Conservation (phyloP, 2,797 vertebrate species). For the Lindbergichthys nudifrons region DNA sequence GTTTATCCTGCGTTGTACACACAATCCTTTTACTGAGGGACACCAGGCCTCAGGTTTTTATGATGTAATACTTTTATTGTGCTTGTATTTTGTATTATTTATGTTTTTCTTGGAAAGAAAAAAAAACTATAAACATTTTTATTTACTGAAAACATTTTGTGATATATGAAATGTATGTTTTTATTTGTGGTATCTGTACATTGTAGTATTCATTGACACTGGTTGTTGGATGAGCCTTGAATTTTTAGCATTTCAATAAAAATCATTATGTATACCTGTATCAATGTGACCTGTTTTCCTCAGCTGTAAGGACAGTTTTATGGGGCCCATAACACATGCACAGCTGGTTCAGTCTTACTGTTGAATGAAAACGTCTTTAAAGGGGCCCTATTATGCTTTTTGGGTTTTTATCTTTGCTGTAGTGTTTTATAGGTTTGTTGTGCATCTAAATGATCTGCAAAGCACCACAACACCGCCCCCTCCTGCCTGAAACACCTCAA, state of each 20-base stretch:
- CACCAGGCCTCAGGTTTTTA: conserved; percentile 39
- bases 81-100: conserved; percentile 74
- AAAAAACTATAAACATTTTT: conserved; percentile 53
- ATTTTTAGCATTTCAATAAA: conserved; percentile 75
- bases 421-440: no score
- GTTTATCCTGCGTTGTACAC: conserved; percentile 39
- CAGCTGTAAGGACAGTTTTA: no score
- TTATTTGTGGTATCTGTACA: conserved; percentile 62
- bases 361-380: no score
- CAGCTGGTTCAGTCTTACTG: no score
- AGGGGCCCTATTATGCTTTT: no score
- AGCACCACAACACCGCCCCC: no score
- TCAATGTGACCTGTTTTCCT: conserved; percentile 5
- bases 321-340: no score
- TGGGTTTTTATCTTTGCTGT: no score
- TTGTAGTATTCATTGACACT: conserved; percentile 75
- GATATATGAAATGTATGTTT: conserved; percentile 52
- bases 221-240: conserved; percentile 68
- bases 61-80: conserved; percentile 49
- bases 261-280: conserved; percentile 27
- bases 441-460: no score
- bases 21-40: conserved; percentile 24
- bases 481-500: no score
- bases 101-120: conserved; percentile 57
- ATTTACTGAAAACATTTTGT: conserved; percentile 53